Conservation (phyloP, 2,888 invertebrate species). For the Drosophila putrida region DNA sequence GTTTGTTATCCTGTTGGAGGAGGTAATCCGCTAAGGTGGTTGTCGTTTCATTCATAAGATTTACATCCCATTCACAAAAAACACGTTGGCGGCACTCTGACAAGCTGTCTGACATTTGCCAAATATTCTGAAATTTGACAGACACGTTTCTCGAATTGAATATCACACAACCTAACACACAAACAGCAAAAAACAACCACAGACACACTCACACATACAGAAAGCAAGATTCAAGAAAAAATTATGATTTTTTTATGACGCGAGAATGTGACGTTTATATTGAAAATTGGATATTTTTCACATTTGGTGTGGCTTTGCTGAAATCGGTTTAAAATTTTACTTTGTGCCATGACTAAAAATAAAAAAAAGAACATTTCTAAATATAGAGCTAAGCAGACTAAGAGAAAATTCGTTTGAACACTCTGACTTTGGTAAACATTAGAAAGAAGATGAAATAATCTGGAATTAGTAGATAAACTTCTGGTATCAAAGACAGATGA, state of each 20-base stretch:
- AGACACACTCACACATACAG: neutral
- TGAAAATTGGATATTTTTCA: conserved; percentile 61
- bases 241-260: conserved; percentile 61
- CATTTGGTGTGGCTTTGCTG: conserved; percentile 11
- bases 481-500: no score
- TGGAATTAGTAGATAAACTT: neutral
- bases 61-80: conserved; percentile 28
- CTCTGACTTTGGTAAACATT: neutral
- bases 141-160: conserved; percentile 75
- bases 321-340: conserved; percentile 23
- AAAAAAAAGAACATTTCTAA: conserved; percentile 28
- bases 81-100: conserved; percentile 48
- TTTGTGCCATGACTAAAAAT: conserved; percentile 18
- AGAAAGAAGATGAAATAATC: neutral
- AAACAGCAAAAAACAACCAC: neutral
- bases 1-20: conserved; percentile 20
- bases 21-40: conserved; percentile 39
- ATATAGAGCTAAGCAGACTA: conserved; percentile 21
- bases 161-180: conserved; percentile 38
- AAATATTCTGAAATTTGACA: conserved; percentile 54
- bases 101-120: conserved; percentile 66
- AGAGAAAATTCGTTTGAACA: neutral
- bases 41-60: conserved; percentile 62
- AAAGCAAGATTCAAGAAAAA: conserved; percentile 28
- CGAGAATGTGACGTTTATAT: conserved; percentile 61